Evolutionary conservation across 2,113 vertebrate species (phyloP), one percentile per base, ranked within the genome.

Genomic region (Anser cygnoides): DNA sequence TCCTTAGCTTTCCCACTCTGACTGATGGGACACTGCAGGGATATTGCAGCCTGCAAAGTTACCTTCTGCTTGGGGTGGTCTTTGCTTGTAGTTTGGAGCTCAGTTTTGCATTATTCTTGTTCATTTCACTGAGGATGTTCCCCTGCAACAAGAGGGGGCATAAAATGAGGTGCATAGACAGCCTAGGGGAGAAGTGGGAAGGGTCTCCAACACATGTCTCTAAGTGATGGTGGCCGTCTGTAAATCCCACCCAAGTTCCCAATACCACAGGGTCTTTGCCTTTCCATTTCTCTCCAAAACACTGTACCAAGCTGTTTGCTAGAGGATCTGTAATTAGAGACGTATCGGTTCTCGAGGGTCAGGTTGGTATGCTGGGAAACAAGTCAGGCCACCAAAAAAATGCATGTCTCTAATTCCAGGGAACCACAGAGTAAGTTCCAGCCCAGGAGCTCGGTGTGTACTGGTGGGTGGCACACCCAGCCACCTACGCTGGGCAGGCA

Each of bases 381-480:
- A 83, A 68, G 94, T 91, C 66, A 43, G 90, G 55, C 39, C 68
- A 90, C 72, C 85, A 90, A 75, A 68, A 77, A 92, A 93, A 81
- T 37, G 75, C 1, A 0, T 25, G 21, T 55, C 50, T 77, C 76
- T 74, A 37, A 90, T 95, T 90, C 78, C 88, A 87, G 57, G 35
- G 72, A 89, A 17, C 37, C 89, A 52, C 65, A 80, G 67, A 94
- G 71, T 10, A 67, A 76, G 31, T 55, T 92, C n/a, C 70, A 43
- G 61, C 73, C 43, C 68, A 49, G 41, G 31, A 90, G n/a, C 31
- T 79, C 26, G 2, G 0, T 31, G 14, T 14, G 25, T 59, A 18
- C n/a, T 76, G n/a, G 16, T 66, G 71, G 46, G 37, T 80, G 82
- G 46, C 82, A 88, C 71, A 58, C 50, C 44, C 72, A 88, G 80